Percentiles rank a stretch among this genome's conserved stretches.
These are phyloP conservation scores for Neomicropteryx cornuta DNA, from an alignment of 1,140 invertebrate species.

Conservation along the genomic window DNA sequence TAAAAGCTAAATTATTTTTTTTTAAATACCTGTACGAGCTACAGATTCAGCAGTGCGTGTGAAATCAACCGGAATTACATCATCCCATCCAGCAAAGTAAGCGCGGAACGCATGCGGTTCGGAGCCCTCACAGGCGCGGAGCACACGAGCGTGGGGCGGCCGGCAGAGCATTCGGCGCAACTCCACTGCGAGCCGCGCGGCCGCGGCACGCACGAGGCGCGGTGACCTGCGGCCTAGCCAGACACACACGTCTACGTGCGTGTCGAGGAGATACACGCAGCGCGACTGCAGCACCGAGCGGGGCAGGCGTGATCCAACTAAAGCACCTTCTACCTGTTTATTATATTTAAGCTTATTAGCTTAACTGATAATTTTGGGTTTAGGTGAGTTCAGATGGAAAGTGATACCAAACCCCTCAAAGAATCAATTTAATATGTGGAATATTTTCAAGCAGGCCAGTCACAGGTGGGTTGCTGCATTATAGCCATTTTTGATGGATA, in stretches of 20 bases:
- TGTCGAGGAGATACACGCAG: slow-evolving; percentile 97
- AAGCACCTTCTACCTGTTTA: no score
- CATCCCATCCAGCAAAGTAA: slow-evolving; percentile 97
- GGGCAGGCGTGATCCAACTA: slow-evolving; percentile 68
- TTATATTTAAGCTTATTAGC: no score
- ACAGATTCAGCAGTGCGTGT: slow-evolving; percentile 97
- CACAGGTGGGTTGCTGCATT: no score
- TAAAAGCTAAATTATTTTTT: no score
- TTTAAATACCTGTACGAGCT: slow-evolving; percentile 78
- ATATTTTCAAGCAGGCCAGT: no score
- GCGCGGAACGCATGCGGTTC: slow-evolving; percentile 90
- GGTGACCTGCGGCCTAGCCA: slow-evolving; percentile 99
- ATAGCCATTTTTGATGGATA: no score
- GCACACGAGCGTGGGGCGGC: slow-evolving; percentile 80
- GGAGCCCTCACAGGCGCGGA: slow-evolving; percentile 78
- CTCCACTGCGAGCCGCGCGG: slow-evolving; percentile 91
- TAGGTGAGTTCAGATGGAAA: no score
- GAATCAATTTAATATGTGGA: no score
- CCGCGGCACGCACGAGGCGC: slow-evolving; percentile 87
- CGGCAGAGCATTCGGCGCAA: slow-evolving; percentile 86
- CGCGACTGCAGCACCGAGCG: slow-evolving; percentile 76
- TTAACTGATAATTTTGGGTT: no score
- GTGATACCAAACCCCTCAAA: no score
- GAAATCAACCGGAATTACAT: slow-evolving; percentile 98
- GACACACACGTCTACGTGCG: slow-evolving; percentile 92